Evolutionary conservation across 2,888 invertebrate species (phyloP), one percentile per base, ranked within the genome.

Genomic region (Vanessa cardui): DNA sequence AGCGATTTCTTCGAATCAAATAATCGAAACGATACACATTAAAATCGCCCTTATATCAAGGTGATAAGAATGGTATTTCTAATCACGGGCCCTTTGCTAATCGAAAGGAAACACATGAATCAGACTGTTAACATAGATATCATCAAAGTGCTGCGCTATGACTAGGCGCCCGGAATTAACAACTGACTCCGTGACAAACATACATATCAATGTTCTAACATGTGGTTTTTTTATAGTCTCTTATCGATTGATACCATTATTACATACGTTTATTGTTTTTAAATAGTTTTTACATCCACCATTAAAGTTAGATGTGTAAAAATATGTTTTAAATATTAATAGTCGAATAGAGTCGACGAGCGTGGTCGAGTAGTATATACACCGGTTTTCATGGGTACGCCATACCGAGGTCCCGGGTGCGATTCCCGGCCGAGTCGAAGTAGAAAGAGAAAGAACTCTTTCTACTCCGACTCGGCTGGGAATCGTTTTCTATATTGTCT

Each of bases 161-260:
- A 71, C 69, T 71, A 64, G 52, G 52, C 52, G 64, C 58, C 68
- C 66, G 68, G 71, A 68, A 69, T 69, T 66, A 39, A 63, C n/a
- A 18, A 56, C 33, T 7, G 3, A 8, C 6, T 7, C 31, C 26
- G 33, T 56, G 33, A 56, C 56, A 39, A n/a, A 9, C 12, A 39
- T 33, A 9, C 12, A 39, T 33, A 6, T n/a, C 33, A 56, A n/a
- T 56, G 16, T 39, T 6, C 18, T 49, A 49, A 20, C 49, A 49
- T 20, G 49, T 20, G 18, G 26, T 39, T 9, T 12, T n/a, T 39
- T 39, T 12, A 12, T 39, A 12, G 12, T 39, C 12, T 39, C 12
- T 39, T 39, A 39, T 39, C 39, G 3, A 12, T 12, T 39, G 3
- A 39, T 39, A 12, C 12, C 4, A 39, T 9, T 39, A 39, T 12